Evolutionary conservation across 2,113 vertebrate species (phyloP).

Genomic region (Procavia capensis): DNA sequence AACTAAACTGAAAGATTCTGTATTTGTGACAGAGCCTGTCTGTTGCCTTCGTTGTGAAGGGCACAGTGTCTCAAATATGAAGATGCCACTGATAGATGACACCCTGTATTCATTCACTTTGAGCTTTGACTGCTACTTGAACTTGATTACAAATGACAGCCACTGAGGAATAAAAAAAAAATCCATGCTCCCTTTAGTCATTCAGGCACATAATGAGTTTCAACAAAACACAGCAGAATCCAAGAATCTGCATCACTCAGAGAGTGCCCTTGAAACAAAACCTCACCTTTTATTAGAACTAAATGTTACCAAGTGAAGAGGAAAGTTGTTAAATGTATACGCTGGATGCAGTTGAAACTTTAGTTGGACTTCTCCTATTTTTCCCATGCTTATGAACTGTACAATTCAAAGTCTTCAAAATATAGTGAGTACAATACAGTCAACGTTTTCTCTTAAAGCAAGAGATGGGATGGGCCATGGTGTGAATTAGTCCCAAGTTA

Average conservation of each 20-base stretch:
- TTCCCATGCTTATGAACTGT: background rate
- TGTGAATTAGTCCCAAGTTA: conserved; percentile 2
- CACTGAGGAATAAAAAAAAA: conserved; percentile 54
- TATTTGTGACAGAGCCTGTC: background rate
- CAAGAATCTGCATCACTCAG: conserved; percentile 33
- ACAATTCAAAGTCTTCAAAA: conserved; percentile 60
- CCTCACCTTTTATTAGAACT: conserved; percentile 41
- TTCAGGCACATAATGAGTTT: conserved; percentile 55
- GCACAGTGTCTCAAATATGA: conserved; percentile 31
- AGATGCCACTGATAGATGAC: conserved; percentile 39
- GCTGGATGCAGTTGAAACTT: background rate
- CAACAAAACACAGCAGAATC: conserved; percentile 48
- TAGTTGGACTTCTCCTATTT: conserved; percentile 12
- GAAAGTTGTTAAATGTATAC: background rate
- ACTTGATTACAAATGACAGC: conserved; percentile 65
- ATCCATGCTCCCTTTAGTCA: conserved; percentile 39
- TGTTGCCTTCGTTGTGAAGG: background rate
- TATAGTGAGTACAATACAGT: conserved; percentile 12
- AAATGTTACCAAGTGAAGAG: conserved; percentile 25
- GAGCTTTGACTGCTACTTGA: conserved; percentile 59
- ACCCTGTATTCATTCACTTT: conserved; percentile 16
- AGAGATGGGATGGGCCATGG: background rate
- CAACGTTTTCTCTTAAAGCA: conserved; percentile 22
- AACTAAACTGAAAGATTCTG: conserved; percentile 56
- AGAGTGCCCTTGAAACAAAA: conserved; percentile 66